Evolutionary conservation across 53 echinoderm and acorn worm species (phyloP), one percentile per base, ranked within the genome.

Genomic region (Zoroaster sp.): DNA sequence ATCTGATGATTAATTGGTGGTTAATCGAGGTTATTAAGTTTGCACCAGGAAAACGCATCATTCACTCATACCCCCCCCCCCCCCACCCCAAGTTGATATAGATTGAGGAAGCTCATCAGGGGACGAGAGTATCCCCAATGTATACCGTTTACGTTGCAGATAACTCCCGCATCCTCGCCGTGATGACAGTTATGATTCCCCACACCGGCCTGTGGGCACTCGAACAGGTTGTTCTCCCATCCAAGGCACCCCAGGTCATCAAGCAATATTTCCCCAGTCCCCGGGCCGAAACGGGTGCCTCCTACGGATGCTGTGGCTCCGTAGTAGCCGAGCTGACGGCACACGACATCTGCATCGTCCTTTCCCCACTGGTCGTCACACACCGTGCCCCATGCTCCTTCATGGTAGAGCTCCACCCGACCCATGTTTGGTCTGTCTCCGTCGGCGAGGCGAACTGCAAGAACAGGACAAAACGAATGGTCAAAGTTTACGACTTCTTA

Each of bases 281-380:
- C 93, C 1, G 69, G 41, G 0, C 93, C 93, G 41, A 73, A 93
- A 25, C 59, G 72, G 11, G 81, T 80, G 18, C 59, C 7, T 9
- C 77, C 15, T 2, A 63, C 41, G 74, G 47, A 52, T 4, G 78
- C 78, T 45, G 65, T 72, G 30, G 86, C 93, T n/a, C 87, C 90
- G 18, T 86, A 86, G 78, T 45, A 87, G 7, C 93, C 93, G 47
- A 87, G 87, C 66, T 72, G 70, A 30, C 74, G 87, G 49, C 93
- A 93, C 3, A 93, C 87, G 13, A 93, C 72, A 36, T 65, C 78
- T 0, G 90, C 93, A 12, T 93, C 93, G 67, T 69, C 33, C 18
- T 90, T 90, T 17, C 73, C 93, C 93, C 93, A 93, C 7, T 73
- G 63, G 81, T 90, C 90, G 18, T 87, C 73, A 67, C 93, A 93